phyloP scores from a whole-genome alignment of 2,888 invertebrate genomes.

The Melieria picta region DNA sequence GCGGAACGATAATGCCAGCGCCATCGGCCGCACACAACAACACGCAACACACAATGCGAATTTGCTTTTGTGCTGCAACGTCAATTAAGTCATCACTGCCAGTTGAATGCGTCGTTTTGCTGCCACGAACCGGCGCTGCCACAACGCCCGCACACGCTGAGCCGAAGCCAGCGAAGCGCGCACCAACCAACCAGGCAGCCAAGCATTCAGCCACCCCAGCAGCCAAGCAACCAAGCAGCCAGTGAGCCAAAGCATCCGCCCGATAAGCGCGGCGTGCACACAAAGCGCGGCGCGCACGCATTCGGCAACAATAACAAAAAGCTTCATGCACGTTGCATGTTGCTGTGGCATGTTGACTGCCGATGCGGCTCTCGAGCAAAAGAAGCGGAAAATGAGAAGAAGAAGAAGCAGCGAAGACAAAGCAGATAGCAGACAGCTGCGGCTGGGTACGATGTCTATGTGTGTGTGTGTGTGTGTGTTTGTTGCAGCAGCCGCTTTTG shows the following conservation, averaged over 20 bases:
- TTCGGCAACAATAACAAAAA: background rate
- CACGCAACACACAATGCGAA: background rate
- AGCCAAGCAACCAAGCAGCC: background rate
- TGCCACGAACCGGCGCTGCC: background rate
- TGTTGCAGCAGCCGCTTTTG: conserved; percentile 10
- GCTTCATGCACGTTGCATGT: background rate
- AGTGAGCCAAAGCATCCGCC: background rate
- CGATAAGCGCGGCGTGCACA: background rate
- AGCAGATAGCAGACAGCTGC: too few species aligned
- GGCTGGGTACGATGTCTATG: too few species aligned
- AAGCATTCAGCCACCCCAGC: background rate
- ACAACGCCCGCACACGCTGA: conserved; percentile 25
- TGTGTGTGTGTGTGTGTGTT: too few species aligned
- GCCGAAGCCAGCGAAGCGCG: background rate
- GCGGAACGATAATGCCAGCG: background rate
- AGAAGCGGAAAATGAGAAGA: too few species aligned
- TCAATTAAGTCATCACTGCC: conserved; percentile 47
- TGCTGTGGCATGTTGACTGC: background rate
- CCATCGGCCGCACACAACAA: background rate
- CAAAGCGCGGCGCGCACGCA: background rate
- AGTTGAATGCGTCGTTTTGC: conserved; percentile 37
- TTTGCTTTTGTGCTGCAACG: conserved; percentile 27
- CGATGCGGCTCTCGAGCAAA: background rate
- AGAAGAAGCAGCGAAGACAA: too few species aligned
- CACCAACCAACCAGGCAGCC: background rate